Conservation (phyloP, 2,888 invertebrate genomes). For the Epirrhoe alternata region DNA sequence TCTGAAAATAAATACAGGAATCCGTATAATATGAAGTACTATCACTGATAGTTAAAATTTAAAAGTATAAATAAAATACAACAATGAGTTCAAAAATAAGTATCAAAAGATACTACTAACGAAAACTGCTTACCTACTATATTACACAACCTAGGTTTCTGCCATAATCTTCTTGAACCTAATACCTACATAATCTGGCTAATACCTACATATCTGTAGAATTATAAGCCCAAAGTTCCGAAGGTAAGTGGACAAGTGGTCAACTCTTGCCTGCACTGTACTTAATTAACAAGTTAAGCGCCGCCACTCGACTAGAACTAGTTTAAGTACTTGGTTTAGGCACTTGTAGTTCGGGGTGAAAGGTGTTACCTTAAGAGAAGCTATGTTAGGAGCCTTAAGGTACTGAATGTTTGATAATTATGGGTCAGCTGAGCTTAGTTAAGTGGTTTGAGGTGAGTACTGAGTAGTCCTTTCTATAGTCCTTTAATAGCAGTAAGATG, state of each 20-base stretch:
- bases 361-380: conserved; percentile 14
- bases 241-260: conserved; percentile 27
- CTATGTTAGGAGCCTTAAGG: not conserved
- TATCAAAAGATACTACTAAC: too few relatives aligned
- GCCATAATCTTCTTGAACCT: not conserved
- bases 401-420: not conserved
- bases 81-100: too few relatives aligned
- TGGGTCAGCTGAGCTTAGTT: conserved; percentile 1
- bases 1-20: too few relatives aligned
- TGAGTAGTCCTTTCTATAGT: not conserved
- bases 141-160: not conserved
- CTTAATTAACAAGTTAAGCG: conserved; percentile 28
- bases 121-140: too few relatives aligned
- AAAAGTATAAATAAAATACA: too few relatives aligned
- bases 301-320: conserved; percentile 20
- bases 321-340: conserved; percentile 16
- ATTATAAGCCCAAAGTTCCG: conserved; percentile 14
- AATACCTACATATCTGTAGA: not conserved
- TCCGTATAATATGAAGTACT: too few relatives aligned
- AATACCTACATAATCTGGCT: not conserved
- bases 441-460: not conserved
- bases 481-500: not conserved
- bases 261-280: conserved; percentile 25
- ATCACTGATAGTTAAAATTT: too few relatives aligned
- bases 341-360: conserved; percentile 14